These are phyloP conservation scores for Sciurus niger DNA, from an alignment of 2,113 vertebrate genomes.

Conservation along the genomic window DNA sequence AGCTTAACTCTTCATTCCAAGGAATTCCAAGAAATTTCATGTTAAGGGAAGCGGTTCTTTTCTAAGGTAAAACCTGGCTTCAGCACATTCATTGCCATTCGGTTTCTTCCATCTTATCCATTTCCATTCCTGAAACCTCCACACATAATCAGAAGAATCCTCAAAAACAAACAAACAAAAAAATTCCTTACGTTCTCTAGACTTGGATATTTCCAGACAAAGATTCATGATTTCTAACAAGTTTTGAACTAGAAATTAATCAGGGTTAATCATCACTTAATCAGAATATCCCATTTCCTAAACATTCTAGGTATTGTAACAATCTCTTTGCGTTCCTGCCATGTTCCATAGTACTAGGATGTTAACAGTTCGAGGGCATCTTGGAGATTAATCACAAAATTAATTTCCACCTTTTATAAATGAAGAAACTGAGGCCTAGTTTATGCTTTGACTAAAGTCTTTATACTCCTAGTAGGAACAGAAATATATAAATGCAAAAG, in stretches of 20 bases:
- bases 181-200: neutral
- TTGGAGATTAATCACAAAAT: neutral
- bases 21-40: neutral
- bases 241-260: slow-evolving; percentile 32
- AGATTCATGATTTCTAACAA: slow-evolving; percentile 25
- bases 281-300: slow-evolving; percentile 7
- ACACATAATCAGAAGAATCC: neutral
- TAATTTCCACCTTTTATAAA: neutral
- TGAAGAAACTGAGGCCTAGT: neutral
- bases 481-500: neutral
- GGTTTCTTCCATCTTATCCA: neutral
- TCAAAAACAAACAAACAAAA: neutral
- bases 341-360: neutral
- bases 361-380: neutral
- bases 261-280: neutral
- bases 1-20: neutral
- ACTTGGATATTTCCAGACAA: neutral
- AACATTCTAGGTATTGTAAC: slow-evolving; percentile 20
- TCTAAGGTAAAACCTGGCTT: slow-evolving; percentile 4
- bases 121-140: slow-evolving; percentile 6
- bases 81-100: neutral
- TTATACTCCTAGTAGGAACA: neutral
- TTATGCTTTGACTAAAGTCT: neutral
- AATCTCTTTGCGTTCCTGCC: neutral
- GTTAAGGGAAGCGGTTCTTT: neutral